Base-by-base conservation (phyloP, 2,888 invertebrate genomes). In the Aphrophora alni region DNA sequence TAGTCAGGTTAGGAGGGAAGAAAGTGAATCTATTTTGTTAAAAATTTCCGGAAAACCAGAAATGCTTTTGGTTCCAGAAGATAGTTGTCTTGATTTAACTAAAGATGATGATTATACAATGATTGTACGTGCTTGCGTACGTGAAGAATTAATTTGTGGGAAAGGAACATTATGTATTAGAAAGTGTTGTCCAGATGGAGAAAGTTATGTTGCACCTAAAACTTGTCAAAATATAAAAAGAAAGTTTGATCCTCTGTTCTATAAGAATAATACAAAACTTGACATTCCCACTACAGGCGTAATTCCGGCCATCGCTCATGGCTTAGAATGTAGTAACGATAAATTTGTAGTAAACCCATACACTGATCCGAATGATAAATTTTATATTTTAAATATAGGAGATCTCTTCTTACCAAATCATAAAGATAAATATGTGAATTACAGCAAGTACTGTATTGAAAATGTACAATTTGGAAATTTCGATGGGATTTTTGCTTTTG, bases 151-250 rank as follows among this genome's bases (percentile, higher is more conserved):
- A 12, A 80, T 81, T 33, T 84, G 83, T 38, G 75, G 80, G 21
- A 70, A 82, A n/a, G 75, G 79, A 4, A 85, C 87, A 69, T 68
- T 85, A 0, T 89, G 89, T 83, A 83, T 88, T 75, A 85, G 86
- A 77, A 89, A 89, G 84, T 89, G 89, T 83, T 89, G 88, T 80
- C 80, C 83, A 10, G 88, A 88, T 33, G 85, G 86, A 38, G 83
- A 86, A 74, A 84, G 84, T 2, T 80, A 83, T 38, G 44, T 83
- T 44, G 77, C 75, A 7, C 27, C 26, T n/a, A 26, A 69, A 12
- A 12, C 8, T 38, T 77, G 77, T 25, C 17, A 27, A 12, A n/a
- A 68, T 14, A 21, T 38, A n/a, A 69, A 38, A 77, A 21, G n/a
- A 33, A 21, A 33, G 8, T 77, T 77, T 33, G 69, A 77, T 25